Percentiles rank a stretch among this genome's conserved stretches.
Evolutionary conservation across 2,888 invertebrate species (phyloP).

Genomic region (Sclerodermus sp.): DNA sequence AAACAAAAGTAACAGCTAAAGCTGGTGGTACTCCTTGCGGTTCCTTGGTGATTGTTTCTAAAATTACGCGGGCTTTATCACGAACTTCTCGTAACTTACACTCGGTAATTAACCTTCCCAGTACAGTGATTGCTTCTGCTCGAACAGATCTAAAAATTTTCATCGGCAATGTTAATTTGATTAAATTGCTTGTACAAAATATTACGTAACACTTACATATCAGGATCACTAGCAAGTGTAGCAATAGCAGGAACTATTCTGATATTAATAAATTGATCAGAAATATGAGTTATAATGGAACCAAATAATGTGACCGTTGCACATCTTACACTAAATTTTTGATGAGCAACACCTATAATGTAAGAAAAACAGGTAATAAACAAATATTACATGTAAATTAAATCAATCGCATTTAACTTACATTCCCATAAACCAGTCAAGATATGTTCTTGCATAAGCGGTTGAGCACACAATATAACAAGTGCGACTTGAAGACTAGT

Average conservation of each 20-base stretch:
- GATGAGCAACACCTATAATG: conserved; percentile 65
- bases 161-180: not conserved
- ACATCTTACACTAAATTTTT: conserved; percentile 64
- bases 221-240: conserved; percentile 70
- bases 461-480: conserved; percentile 60
- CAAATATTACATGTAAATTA: conserved; percentile 2
- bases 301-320: conserved; percentile 66
- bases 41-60: conserved; percentile 53
- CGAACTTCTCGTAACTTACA: conserved; percentile 59
- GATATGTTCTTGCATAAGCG: conserved; percentile 63
- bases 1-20: conserved; percentile 64
- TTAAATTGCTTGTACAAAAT: not conserved
- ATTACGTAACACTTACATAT: conserved; percentile 61
- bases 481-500: conserved; percentile 61
- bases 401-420: conserved; percentile 46
- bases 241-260: conserved; percentile 71
- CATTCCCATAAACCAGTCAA: conserved; percentile 70
- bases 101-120: conserved; percentile 64
- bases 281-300: conserved; percentile 61
- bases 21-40: conserved; percentile 40
- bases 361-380: conserved; percentile 10
- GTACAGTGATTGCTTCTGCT: conserved; percentile 66
- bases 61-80: conserved; percentile 62
- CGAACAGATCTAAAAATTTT: conserved; percentile 60
- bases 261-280: conserved; percentile 62